Conservation (phyloP, 2,888 invertebrate species). For the Cephus nigrinus region DNA sequence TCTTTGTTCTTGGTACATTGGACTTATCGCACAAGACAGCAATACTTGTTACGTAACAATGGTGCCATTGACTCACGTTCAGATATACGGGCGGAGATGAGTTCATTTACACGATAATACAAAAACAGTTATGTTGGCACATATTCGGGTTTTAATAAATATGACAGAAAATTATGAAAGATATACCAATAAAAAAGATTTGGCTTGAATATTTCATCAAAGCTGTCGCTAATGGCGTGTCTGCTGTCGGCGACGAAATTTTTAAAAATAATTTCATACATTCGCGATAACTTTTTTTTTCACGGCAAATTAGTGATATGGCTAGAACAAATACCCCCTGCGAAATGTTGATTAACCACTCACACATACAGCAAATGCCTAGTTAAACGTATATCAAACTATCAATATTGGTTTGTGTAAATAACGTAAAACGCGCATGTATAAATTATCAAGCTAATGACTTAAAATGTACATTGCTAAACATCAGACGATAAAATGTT, state of each 20-base stretch:
- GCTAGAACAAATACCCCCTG: background rate
- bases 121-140: no score
- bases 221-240: background rate
- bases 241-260: background rate
- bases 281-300: background rate
- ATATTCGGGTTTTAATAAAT: no score
- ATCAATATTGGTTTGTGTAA: background rate
- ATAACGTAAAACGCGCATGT: background rate
- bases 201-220: background rate
- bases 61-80: no score
- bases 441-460: background rate
- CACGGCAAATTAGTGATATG: background rate
- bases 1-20: no score
- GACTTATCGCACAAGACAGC: no score
- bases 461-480: background rate
- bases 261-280: no score
- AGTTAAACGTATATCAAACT: background rate
- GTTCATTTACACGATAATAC: no score
- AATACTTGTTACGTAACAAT: no score
- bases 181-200: no score
- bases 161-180: no score
- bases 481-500: background rate
- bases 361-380: background rate
- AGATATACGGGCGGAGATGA: no score
- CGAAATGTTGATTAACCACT: background rate